Evolutionary conservation across 2,797 vertebrate species (phyloP), one percentile per base, ranked within the genome.

Genomic region (Sebastes trivittatus): DNA sequence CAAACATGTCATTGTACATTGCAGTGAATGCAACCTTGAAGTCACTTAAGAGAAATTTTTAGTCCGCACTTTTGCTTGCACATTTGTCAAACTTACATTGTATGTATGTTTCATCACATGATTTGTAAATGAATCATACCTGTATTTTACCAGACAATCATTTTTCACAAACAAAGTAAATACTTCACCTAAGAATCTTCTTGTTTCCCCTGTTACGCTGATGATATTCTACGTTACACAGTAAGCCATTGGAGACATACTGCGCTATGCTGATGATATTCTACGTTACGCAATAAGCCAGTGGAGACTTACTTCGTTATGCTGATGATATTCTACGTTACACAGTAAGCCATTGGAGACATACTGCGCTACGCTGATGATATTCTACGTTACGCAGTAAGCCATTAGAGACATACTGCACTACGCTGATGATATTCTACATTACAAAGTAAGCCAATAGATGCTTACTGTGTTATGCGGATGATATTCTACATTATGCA

Each of bases 21-120:
- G 75, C 80, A 90, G 95, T 94, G 95, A 84, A 84, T 96, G 96
- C 96, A 96, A 95, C 95, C 90, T 83, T 90, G 83, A 94, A 94
- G 93, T 95, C 95, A 95, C 93, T 96, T 93, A 95, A 87, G 81
- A 95, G 86, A 20, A 82, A 22, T 82, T 80, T 88, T 76, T 73
- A 61, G 66, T 89, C 83, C 42, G 82, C 90, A 91, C 87, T 82
- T 88, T 88, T 84, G 93, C 94, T 92, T 89, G 86, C 87, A 88
- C 75, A 79, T 89, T 88, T 84, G 72, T 87, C 78, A 76, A 32
- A 75, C 66, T 77, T 82, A 56, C 78, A 80, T 82, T 81, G 9
- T 81, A 9, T 52, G 56, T 76, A 27, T 64, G 65, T 82, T 64
- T 84, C 34, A 76, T 76, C 76, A 82, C 27, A 80, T 36, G 3